Percentiles rank a stretch among this genome's conserved stretches.
Evolutionary conservation across 2,113 vertebrate genomes (phyloP).

Genomic region (Misgurnus anguillicaudatus): DNA sequence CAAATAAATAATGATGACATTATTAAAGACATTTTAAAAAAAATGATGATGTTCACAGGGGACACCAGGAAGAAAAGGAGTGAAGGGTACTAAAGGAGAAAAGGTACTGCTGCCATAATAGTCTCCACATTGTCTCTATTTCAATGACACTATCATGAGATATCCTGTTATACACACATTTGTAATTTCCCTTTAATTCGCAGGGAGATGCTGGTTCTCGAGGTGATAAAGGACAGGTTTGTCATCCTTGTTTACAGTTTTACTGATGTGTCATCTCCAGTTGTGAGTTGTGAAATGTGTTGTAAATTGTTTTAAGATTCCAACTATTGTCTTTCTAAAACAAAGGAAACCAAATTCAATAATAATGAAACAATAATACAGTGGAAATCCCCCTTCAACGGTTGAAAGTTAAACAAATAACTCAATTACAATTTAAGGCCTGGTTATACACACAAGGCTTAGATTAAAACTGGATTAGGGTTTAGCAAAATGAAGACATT

Average conservation of each 20-base stretch:
- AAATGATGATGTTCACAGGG: conserved; percentile 62
- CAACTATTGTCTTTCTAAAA: too few species aligned
- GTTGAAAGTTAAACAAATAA: too few species aligned
- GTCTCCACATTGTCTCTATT: conserved; percentile 21
- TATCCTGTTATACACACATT: conserved; percentile 19
- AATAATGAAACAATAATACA: too few species aligned
- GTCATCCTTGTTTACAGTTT: neutral
- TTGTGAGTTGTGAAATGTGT: neutral
- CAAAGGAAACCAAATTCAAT: too few species aligned
- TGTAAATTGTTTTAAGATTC: too few species aligned
- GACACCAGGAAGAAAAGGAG: conserved; percentile 62
- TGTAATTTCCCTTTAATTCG: conserved; percentile 52
- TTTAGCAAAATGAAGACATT: too few species aligned
- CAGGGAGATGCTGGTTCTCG: conserved; percentile 65
- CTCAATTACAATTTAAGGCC: too few species aligned
- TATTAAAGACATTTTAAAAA: neutral
- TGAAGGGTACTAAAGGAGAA: conserved; percentile 66
- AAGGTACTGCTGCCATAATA: conserved; percentile 65
- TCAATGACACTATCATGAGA: conserved; percentile 18
- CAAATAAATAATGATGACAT: neutral
- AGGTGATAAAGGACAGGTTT: conserved; percentile 80
- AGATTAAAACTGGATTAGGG: too few species aligned
- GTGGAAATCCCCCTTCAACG: too few species aligned
- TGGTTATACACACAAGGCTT: too few species aligned
- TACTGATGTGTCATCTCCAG: neutral